Percentiles rank a stretch among this genome's conserved stretches.
Evolutionary conservation across 2,113 vertebrate species (phyloP).

Genomic region (Sylvia atricapilla): DNA sequence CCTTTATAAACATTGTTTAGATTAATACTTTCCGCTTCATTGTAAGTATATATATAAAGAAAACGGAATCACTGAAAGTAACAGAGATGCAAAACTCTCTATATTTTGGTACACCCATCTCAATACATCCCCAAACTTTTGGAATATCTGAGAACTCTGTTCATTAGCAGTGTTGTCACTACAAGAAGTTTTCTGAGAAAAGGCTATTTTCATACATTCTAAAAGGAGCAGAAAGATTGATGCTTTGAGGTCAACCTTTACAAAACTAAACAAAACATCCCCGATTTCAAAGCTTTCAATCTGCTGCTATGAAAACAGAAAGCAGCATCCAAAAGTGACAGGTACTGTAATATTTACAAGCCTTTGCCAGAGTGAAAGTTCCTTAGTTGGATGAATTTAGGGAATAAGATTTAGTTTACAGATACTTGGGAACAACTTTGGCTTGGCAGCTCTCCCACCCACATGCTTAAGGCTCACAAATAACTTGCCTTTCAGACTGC

Average conservation of each 20-base stretch:
- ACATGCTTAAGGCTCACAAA: slow-evolving; percentile 32
- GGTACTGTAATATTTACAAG: slow-evolving; percentile 63
- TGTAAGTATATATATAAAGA: neutral
- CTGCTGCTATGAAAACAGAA: slow-evolving; percentile 39
- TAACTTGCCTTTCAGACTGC: slow-evolving; percentile 15
- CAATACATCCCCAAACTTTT: neutral
- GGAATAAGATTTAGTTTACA: slow-evolving; percentile 49
- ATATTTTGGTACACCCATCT: neutral
- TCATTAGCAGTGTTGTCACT: neutral
- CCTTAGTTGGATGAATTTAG: slow-evolving; percentile 45
- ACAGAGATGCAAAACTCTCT: neutral
- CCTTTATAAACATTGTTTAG: neutral
- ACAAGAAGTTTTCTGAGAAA: neutral
- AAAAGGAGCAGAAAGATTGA: slow-evolving; percentile 42
- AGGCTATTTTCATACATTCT: slow-evolving; percentile 11
- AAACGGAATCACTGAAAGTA: neutral
- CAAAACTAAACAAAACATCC: slow-evolving; percentile 44
- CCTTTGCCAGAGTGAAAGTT: slow-evolving; percentile 35
- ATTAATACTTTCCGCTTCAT: neutral
- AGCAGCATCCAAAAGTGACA: slow-evolving; percentile 54
- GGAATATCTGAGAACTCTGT: neutral
- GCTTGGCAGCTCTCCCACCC: slow-evolving; percentile 33
- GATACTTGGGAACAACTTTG: slow-evolving; percentile 46
- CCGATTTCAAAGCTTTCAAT: slow-evolving; percentile 55
- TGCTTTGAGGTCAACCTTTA: slow-evolving; percentile 45